Evolutionary conservation across 2,113 vertebrate genomes (phyloP), one percentile per base, ranked within the genome.

Genomic region (Perca flavescens): DNA sequence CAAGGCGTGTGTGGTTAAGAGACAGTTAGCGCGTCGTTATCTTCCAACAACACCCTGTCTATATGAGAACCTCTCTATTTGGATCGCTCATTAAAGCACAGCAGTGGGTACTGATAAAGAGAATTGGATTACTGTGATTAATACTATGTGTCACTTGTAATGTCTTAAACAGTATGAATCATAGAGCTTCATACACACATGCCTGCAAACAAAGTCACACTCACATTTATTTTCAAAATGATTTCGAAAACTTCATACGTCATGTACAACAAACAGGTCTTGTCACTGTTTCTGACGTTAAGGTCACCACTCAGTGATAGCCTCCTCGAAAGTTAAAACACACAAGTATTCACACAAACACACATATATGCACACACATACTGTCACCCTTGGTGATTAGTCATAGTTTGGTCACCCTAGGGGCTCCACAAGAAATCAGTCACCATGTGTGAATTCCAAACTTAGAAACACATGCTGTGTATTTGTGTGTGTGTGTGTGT

Each of bases 91-190:
- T 92, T 90, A 91, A 86, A 83, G 76, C 86, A 78, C 85, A 82
- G 89, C 87, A 85, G 88, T 66, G 76, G 82, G 71, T 88, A 74
- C 89, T 91, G 88, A 92, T 93, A 90, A 92, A 92, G 91, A 89
- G 80, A 94, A 95, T 89, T 88, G 90, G 86, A 93, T 95, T 94
- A 93, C 57, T 58, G 75, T 91, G 92, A 94, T 94, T 92, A 94
- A 94, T 91, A 88, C 82, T 77, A 75, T 76, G 83, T 82, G 85
- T 85, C 88, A 88, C 87, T 89, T 88, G 68, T 85, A 90, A 87
- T 83, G 87, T 89, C 89, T 85, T 91, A 86, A 94, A 86, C 82
- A 52, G 56, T 82, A 85, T 90, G 89, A 92, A 84, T 95, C 89
- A 89, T 52, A 34, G 64, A 14, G 40, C 43, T 71, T 8, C 73